Percentiles rank a stretch among this genome's conserved stretches.
These are phyloP conservation scores for Thelaira solivaga DNA, from an alignment of 2,888 invertebrate genomes.

Conservation along the genomic window DNA sequence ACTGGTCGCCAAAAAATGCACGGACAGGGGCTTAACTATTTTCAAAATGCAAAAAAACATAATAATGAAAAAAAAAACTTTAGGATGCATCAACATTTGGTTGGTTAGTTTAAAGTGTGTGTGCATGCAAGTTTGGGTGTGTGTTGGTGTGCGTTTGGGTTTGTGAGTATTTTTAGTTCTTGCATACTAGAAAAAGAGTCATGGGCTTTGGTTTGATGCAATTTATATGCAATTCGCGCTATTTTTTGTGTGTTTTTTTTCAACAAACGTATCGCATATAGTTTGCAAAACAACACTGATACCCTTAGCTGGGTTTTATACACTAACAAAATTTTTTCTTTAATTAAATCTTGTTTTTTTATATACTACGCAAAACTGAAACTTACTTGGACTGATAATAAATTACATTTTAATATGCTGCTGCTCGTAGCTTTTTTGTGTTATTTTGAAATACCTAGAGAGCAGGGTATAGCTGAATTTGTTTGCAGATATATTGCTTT, in stretches of 20 bases:
- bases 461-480: too few relatives aligned
- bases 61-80: constrained; percentile 9
- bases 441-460: too few relatives aligned
- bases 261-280: constrained; percentile 35
- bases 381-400: too few relatives aligned
- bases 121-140: constrained; percentile 19
- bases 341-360: too few relatives aligned
- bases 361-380: too few relatives aligned
- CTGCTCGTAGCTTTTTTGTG: too few relatives aligned
- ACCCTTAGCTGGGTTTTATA: not conserved
- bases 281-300: constrained; percentile 27
- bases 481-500: too few relatives aligned
- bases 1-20: constrained; percentile 25
- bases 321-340: not conserved
- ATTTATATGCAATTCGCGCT: constrained; percentile 72
- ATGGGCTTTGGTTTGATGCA: constrained; percentile 69
- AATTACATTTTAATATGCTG: too few relatives aligned
- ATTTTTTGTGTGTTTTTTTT: constrained; percentile 22
- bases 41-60: constrained; percentile 26
- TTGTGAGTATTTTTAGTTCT: constrained; percentile 5
- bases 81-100: constrained; percentile 59
- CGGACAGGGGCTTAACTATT: constrained; percentile 48
- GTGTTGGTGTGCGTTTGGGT: constrained; percentile 10
- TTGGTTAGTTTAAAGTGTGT: constrained; percentile 53
- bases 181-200: constrained; percentile 23